Conservation (phyloP, 2,888 invertebrate species). For the Aspidapion aeneum region DNA sequence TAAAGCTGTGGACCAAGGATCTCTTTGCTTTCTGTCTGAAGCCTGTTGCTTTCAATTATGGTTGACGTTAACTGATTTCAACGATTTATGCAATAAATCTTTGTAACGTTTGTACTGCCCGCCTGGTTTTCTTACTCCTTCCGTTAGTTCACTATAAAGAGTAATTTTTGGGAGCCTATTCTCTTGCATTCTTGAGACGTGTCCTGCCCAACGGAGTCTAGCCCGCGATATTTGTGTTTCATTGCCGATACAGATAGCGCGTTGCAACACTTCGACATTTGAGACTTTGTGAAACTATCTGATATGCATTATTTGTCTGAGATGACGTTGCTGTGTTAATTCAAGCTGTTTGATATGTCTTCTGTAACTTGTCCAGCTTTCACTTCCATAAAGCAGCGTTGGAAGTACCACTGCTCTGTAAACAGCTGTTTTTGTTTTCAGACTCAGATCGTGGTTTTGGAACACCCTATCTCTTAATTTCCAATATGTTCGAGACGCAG, state of each 20-base stretch:
- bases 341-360: no score
- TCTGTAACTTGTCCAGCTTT: no score
- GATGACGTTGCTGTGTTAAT: no score
- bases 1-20: background rate
- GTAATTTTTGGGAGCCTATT: background rate
- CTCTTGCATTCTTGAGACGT: background rate
- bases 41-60: background rate
- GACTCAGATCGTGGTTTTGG: background rate
- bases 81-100: no score
- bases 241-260: background rate
- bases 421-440: conserved; percentile 2
- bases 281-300: background rate
- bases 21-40: background rate
- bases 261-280: background rate
- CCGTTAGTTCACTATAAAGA: background rate
- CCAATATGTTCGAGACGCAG: background rate
- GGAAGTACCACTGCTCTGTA: conserved; percentile 1
- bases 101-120: background rate
- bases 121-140: background rate
- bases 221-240: background rate
- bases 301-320: background rate
- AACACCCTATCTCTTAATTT: background rate
- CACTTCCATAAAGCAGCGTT: background rate
- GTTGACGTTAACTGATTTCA: background rate
- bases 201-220: background rate